Percentiles rank a stretch among this genome's conserved stretches.
phyloP scores from a whole-genome alignment of 2,113 vertebrate species.

The Cygnus buccinator region DNA sequence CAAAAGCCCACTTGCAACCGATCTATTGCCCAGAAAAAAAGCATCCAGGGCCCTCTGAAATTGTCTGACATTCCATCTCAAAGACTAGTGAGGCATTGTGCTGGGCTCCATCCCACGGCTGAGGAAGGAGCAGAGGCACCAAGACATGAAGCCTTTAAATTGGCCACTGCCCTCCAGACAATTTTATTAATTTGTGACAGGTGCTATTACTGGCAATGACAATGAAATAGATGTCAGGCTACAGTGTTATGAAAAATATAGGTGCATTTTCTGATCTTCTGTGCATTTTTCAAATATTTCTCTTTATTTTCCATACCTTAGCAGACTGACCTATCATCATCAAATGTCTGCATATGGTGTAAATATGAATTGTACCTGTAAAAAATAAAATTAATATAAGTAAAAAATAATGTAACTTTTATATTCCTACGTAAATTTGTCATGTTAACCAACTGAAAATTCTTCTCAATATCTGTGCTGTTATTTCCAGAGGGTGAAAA shows the following conservation, averaged over 20 bases:
- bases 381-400: background rate
- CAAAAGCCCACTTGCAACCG: background rate
- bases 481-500: background rate
- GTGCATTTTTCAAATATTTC: background rate
- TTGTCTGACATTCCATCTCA: background rate
- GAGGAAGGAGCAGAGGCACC: background rate
- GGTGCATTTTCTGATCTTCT: background rate
- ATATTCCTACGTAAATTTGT: background rate
- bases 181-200: background rate
- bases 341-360: constrained; percentile 91
- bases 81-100: background rate
- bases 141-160: background rate
- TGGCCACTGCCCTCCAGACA: background rate
- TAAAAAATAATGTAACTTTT: background rate
- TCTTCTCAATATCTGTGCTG: background rate
- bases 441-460: background rate
- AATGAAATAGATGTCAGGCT: background rate
- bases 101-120: background rate
- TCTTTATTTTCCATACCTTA: constrained; percentile 81
- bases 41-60: background rate
- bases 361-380: constrained; percentile 89
- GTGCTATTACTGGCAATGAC: background rate
- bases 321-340: constrained; percentile 85
- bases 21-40: background rate
- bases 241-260: background rate